These are phyloP conservation scores for Pseudochirops corinnae DNA, from an alignment of 2,797 vertebrate species.

Conservation along the genomic window DNA sequence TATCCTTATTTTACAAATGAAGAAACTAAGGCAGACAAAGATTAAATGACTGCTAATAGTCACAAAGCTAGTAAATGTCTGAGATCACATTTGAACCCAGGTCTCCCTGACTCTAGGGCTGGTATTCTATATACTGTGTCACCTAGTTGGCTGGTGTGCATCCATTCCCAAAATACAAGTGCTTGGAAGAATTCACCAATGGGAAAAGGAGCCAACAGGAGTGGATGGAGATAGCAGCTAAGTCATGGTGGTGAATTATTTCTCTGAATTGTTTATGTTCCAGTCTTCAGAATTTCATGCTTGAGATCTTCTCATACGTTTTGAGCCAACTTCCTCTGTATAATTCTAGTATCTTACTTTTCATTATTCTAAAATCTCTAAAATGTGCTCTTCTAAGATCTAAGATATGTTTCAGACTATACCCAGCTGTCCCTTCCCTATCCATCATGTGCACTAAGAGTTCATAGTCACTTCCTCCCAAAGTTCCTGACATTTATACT, in stretches of 20 bases:
- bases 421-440: background rate
- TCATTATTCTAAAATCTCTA: background rate
- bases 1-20: background rate
- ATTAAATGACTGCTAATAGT: background rate
- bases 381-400: background rate
- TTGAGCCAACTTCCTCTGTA: background rate
- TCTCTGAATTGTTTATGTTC: background rate
- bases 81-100: background rate
- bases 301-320: background rate
- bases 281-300: background rate
- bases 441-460: background rate
- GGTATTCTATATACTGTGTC: background rate
- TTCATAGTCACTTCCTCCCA: background rate
- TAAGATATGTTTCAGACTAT: background rate
- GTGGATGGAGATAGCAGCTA: background rate
- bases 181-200: background rate
- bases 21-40: background rate
- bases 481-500: background rate
- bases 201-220: background rate
- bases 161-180: background rate
- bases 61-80: background rate
- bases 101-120: background rate
- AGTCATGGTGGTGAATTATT: background rate
- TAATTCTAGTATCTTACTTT: background rate
- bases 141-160: background rate